Percentiles rank a stretch among this genome's conserved stretches.
phyloP scores from a whole-genome alignment of 1,140 invertebrate genomes.

The Agrypnia vestita region DNA sequence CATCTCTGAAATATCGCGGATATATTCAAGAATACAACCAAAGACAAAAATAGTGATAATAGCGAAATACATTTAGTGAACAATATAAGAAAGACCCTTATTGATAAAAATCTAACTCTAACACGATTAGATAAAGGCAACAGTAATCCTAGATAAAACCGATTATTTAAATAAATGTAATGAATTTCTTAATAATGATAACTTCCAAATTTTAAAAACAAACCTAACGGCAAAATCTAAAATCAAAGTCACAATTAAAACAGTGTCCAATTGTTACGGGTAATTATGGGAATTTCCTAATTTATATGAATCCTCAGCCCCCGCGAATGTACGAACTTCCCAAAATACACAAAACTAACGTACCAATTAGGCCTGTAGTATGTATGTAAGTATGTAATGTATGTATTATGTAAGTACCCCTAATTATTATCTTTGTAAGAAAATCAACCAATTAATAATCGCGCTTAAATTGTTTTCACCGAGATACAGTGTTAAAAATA shows the following conservation, averaged over 20 bases:
- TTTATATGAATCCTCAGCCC: no score
- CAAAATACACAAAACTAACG: no score
- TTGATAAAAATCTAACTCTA: background rate
- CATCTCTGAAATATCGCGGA: background rate
- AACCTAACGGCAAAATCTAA: background rate
- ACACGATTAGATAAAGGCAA: conserved; percentile 5
- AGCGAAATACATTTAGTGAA: background rate
- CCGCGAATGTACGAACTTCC: no score
- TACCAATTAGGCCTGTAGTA: no score
- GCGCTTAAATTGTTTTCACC: no score
- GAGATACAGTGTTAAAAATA: no score
- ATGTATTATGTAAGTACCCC: background rate
- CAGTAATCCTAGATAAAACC: background rate
- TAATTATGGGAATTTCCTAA: no score
- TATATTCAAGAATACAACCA: conserved; percentile 1
- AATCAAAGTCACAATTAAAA: background rate
- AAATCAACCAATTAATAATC: no score
- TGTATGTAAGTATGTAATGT: no score
- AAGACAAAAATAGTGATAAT: background rate
- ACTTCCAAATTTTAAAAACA: conserved; percentile 3
- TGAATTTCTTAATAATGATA: conserved; percentile 13
- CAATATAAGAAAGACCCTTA: background rate
- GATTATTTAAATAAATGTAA: conserved; percentile 6
- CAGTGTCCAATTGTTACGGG: background rate
- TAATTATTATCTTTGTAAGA: conserved; percentile 1